A percentile compares a stretch with the other conserved stretches of the same genome.
These are phyloP conservation scores for Papilio aristodemus DNA, from an alignment of 1,140 invertebrate species.

Conservation along the genomic window DNA sequence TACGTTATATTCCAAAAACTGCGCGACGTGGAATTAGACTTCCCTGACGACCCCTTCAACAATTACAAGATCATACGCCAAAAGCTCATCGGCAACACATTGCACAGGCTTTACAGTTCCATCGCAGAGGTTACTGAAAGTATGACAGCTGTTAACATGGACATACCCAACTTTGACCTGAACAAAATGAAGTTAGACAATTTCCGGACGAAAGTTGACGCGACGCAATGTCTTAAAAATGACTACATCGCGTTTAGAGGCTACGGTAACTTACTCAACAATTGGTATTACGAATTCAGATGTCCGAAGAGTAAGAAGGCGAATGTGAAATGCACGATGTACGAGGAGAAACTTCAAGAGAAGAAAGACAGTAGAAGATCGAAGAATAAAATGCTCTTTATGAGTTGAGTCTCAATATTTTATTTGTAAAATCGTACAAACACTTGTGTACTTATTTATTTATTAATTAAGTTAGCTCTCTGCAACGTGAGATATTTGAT, in stretches of 20 bases:
- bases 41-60: conserved; percentile 57
- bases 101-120: conserved; percentile 54
- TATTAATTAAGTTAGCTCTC: conserved; percentile 54
- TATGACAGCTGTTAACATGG: conserved; percentile 56
- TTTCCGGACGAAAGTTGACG: conserved; percentile 57
- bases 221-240: conserved; percentile 62
- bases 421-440: conserved; percentile 39
- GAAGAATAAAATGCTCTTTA: conserved; percentile 44
- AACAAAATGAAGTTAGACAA: conserved; percentile 52
- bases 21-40: conserved; percentile 53
- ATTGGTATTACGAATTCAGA: conserved; percentile 67
- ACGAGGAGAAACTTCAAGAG: conserved; percentile 56
- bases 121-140: conserved; percentile 64
- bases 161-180: conserved; percentile 48
- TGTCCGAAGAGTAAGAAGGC: conserved; percentile 61
- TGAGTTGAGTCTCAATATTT: conserved; percentile 42
- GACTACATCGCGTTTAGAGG: conserved; percentile 68
- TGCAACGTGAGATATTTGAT: conserved; percentile 56
- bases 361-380: conserved; percentile 52
- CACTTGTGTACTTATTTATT: conserved; percentile 70
- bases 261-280: conserved; percentile 67
- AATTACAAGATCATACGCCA: conserved; percentile 58
- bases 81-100: conserved; percentile 51
- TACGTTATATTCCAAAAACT: conserved; percentile 63
- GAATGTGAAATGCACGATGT: conserved; percentile 49